Evolutionary conservation across 2,888 invertebrate species (phyloP).

Genomic region (Sminthurinus aureus): DNA sequence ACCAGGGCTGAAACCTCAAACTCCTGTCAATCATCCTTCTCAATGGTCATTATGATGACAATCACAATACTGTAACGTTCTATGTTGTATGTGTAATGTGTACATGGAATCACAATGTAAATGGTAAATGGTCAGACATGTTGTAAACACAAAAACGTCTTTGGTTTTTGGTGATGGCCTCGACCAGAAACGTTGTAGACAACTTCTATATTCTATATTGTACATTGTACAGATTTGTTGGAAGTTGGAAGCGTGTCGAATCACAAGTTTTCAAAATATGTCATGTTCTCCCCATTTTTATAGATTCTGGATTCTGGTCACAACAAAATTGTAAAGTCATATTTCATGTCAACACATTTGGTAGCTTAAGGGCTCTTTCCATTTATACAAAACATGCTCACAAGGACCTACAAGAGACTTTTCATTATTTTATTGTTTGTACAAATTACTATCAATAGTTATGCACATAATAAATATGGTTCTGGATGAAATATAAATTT

Average conservation of each 20-base stretch:
- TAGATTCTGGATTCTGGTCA: neutral
- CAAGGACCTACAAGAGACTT: too few species aligned
- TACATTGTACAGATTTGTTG: neutral
- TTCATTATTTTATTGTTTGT: too few species aligned
- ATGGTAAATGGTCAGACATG: neutral
- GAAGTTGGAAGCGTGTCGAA: neutral
- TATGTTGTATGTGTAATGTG: neutral
- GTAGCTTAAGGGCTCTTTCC: too few species aligned
- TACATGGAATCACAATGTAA: neutral
- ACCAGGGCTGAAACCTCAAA: neutral
- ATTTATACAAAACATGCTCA: too few species aligned
- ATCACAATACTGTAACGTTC: neutral
- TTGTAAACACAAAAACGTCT: neutral
- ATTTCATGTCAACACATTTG: too few species aligned
- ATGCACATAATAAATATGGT: too few species aligned
- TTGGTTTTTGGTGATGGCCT: neutral
- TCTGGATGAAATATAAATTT: too few species aligned
- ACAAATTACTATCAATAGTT: too few species aligned
- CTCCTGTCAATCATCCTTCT: constrained; percentile 23
- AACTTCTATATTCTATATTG: too few species aligned
- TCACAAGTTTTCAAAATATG: neutral
- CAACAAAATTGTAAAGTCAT: neutral
- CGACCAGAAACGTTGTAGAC: neutral
- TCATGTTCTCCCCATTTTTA: neutral
- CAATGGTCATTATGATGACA: constrained; percentile 18